These are phyloP conservation scores for Enteromius trimaculatus DNA, from an alignment of 2,797 vertebrate genomes.

Conservation along the genomic window DNA sequence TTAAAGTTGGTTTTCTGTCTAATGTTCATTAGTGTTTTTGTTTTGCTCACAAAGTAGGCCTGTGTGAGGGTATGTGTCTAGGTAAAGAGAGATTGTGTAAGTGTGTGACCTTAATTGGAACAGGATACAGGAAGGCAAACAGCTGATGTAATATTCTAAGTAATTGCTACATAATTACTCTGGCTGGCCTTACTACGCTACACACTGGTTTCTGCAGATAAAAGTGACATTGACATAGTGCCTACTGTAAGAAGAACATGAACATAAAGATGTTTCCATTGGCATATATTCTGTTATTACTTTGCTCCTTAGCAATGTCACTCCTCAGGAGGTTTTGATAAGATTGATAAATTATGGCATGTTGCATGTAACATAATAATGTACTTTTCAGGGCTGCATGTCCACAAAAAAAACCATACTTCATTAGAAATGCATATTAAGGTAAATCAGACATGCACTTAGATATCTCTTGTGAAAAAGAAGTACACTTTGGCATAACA, in stretches of 20 bases:
- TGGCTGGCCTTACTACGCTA: slow-evolving; percentile 31
- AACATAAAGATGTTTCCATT: slow-evolving; percentile 9
- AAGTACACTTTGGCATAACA: neutral
- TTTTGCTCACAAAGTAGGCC: neutral
- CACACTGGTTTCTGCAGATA: slow-evolving; percentile 43
- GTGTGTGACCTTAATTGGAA: slow-evolving; percentile 35
- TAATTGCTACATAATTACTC: slow-evolving; percentile 40
- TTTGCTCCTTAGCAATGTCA: neutral
- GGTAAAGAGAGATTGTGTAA: slow-evolving; percentile 15
- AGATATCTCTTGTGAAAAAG: neutral
- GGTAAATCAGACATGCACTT: neutral
- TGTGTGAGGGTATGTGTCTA: slow-evolving; percentile 1
- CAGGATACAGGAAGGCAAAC: slow-evolving; percentile 45
- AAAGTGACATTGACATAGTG: slow-evolving; percentile 29
- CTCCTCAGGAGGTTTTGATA: neutral
- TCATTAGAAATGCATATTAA: neutral
- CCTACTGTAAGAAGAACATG: neutral
- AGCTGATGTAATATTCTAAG: slow-evolving; percentile 42
- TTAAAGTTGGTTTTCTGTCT: neutral
- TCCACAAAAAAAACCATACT: neutral
- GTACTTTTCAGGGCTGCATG: neutral
- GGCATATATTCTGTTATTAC: neutral
- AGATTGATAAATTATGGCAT: neutral
- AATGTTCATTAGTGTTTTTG: slow-evolving; percentile 12
- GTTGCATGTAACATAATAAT: neutral